Conservation (phyloP, 2,888 invertebrate genomes). For the Dicyrtoma fusca region DNA sequence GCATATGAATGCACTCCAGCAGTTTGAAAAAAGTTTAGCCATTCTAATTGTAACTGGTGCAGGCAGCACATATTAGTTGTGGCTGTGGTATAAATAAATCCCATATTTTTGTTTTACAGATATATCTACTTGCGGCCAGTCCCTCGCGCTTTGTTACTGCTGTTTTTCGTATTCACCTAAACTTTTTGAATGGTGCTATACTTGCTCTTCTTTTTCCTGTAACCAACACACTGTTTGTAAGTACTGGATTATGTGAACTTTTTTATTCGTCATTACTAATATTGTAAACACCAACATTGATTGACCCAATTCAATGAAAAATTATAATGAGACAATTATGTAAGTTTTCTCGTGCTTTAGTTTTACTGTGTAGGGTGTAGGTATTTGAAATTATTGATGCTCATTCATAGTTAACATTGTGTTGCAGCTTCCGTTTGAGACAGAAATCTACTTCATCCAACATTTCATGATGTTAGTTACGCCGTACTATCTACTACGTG, state of each 20-base stretch:
- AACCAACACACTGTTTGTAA: constrained; percentile 86
- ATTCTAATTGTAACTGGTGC: too few relatives aligned
- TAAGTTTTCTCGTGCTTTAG: too few relatives aligned
- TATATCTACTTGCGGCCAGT: constrained; percentile 83
- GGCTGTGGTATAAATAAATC: too few relatives aligned
- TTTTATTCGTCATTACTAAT: too few relatives aligned
- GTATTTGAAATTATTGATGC: constrained; percentile 26
- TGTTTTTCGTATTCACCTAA: constrained; percentile 87
- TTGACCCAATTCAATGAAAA: too few relatives aligned
- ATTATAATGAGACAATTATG: too few relatives aligned
- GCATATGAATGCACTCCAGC: too few relatives aligned
- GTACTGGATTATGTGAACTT: constrained; percentile 52
- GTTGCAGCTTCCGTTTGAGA: constrained; percentile 84
- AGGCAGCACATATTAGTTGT: too few relatives aligned
- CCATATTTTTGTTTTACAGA: constrained; percentile 68
- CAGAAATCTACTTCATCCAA: constrained; percentile 92
- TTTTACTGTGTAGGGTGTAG: neutral
- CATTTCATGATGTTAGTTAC: constrained; percentile 93
- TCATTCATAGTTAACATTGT: too few relatives aligned
- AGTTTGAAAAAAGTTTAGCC: too few relatives aligned
- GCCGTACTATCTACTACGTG: constrained; percentile 85
- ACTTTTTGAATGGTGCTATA: constrained; percentile 90
- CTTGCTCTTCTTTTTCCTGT: constrained; percentile 93
- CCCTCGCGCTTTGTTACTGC: constrained; percentile 80
- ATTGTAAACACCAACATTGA: too few relatives aligned